phyloP scores from a whole-genome alignment of 2,113 vertebrate genomes.

The Clarias gariepinus region DNA sequence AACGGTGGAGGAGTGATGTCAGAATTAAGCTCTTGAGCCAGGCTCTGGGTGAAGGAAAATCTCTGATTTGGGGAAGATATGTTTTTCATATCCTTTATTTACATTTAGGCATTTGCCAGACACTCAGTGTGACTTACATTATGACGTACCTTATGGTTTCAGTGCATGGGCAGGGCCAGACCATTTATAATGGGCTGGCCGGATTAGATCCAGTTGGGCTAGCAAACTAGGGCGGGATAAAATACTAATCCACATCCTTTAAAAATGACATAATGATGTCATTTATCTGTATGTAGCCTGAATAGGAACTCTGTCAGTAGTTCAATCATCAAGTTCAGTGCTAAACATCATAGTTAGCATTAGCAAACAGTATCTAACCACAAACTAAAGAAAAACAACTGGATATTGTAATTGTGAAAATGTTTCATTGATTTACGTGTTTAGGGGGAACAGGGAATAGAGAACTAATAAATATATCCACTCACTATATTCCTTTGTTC shows the following conservation, averaged over 20 bases:
- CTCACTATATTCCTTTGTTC: not conserved
- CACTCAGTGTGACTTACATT: too few species aligned
- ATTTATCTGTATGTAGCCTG: not conserved
- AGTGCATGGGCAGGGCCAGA: not conserved
- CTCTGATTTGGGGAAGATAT: too few species aligned
- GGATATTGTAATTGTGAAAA: not conserved
- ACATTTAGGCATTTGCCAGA: too few species aligned
- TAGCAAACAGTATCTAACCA: not conserved
- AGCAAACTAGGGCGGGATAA: not conserved
- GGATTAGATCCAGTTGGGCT: not conserved
- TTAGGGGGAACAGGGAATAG: not conserved
- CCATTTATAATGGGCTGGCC: not conserved
- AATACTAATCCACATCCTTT: not conserved
- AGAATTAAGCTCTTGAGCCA: conserved; percentile 2
- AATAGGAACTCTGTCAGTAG: not conserved
- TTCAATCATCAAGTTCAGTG: not conserved
- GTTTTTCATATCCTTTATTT: not conserved
- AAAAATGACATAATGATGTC: not conserved
- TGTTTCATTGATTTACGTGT: not conserved
- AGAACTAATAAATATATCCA: not conserved
- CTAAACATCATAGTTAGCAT: not conserved
- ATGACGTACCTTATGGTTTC: not conserved
- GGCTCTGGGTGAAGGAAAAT: not conserved
- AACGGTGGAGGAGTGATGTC: conserved; percentile 28
- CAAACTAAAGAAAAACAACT: not conserved